Evolutionary conservation across 2,888 invertebrate genomes (phyloP), one percentile per base, ranked within the genome.

Genomic region (Drosophila paramelanica): DNA sequence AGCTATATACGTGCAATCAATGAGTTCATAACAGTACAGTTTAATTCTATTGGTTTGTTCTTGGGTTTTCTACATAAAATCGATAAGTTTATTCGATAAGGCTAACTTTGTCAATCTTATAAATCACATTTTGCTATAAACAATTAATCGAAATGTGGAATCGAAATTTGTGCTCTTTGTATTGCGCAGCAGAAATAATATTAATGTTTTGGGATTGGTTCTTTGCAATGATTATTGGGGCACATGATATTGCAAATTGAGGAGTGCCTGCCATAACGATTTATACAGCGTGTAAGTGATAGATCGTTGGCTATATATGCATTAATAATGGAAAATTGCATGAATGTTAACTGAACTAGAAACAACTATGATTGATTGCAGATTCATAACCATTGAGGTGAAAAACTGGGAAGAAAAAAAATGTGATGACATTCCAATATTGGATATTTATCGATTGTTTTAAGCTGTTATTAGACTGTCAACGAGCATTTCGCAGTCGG

Each of bases 41-140:
- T 23, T 3, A 23, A 23, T 2, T 23, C 23, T 23, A 2, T 23
- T 23, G 23, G 4, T 23, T 23, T 23, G 23, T 4, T 23, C 3
- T 4, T 23, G 23, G 23, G 23, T 23, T 23, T 4, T 4, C 3
- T 23, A 23, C 83, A 86, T 79, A 62, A 88, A 88, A 86, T 86
- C 68, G 20, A 73, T 47, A 70, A 67, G 84, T 73, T 81, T 82
- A 81, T 77, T 58, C 27, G 17, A 14, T 46, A 39, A 17, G 53
- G 23, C 50, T 52, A 52, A 57, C 27, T 66, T 61, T 57, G 53
- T 38, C 38, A 56, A 47, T 62, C 69, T 46, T 79, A 69, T 25
- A 75, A 67, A 51, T 42, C 47, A 59, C 67, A 75, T 62, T 52
- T 75, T 56, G 75, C 62, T 62, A 74, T 61, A 59, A 67, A 74